These are phyloP conservation scores for Nerophis ophidion DNA, from an alignment of 2,113 vertebrate genomes.

Conservation along the genomic window DNA sequence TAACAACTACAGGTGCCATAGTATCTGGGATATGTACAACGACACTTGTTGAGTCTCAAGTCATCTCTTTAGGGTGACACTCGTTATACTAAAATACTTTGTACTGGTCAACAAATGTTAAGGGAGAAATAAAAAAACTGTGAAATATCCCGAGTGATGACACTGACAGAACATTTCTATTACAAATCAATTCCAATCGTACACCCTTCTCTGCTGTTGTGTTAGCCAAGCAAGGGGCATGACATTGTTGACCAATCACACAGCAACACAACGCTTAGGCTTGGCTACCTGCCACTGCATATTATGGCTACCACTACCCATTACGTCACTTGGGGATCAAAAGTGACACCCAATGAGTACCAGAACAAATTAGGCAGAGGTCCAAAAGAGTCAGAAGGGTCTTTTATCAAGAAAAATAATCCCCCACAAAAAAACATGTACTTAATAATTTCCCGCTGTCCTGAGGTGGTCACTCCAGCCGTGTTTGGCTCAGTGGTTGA, in stretches of 20 bases:
- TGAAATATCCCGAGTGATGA: background rate
- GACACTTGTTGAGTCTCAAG: conserved; percentile 53
- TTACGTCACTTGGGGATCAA: conserved; percentile 65
- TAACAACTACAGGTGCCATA: conserved; percentile 53
- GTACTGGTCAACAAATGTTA: conserved; percentile 21
- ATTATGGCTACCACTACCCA: conserved; percentile 38
- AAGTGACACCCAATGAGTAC: conserved; percentile 55
- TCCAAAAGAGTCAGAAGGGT: conserved; percentile 57
- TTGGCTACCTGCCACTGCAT: conserved; percentile 62
- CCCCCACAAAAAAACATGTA: conserved; percentile 34
- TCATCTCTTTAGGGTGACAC: conserved; percentile 50
- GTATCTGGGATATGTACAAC: conserved; percentile 52
- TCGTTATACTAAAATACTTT: background rate
- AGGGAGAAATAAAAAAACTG: conserved; percentile 9
- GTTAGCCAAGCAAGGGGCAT: conserved; percentile 19
- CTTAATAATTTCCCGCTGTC: conserved; percentile 60
- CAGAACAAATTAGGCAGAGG: conserved; percentile 72
- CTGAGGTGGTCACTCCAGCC: conserved; percentile 61
- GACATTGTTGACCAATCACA: conserved; percentile 58
- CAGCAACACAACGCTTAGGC: conserved; percentile 52
- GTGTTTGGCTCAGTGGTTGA: conserved; percentile 63
- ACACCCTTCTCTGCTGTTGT: conserved; percentile 7
- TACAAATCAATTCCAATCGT: conserved; percentile 29
- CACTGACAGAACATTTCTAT: background rate
- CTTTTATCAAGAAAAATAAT: conserved; percentile 30